phyloP scores from a whole-genome alignment of 2,888 invertebrate species.

The Phaedon cochleariae region DNA sequence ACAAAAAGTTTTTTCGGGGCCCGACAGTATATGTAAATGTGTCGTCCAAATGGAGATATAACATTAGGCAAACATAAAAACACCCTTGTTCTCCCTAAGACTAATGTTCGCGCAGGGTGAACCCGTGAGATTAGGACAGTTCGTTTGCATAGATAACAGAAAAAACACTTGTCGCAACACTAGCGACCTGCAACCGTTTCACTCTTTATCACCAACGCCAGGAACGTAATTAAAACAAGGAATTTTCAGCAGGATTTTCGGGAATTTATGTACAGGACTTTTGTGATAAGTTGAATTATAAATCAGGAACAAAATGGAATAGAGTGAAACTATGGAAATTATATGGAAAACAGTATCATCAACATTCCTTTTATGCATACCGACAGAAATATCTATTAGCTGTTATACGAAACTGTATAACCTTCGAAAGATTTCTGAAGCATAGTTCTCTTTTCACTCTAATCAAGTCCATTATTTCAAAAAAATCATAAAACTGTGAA shows the following conservation, averaged over 20 bases:
- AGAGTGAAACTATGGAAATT: too few relatives aligned
- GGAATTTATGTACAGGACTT: slow-evolving; percentile 20
- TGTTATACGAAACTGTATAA: too few relatives aligned
- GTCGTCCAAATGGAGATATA: slow-evolving; percentile 42
- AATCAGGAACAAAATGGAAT: neutral
- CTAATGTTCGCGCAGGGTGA: slow-evolving; percentile 51
- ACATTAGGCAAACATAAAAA: slow-evolving; percentile 45
- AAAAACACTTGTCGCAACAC: slow-evolving; percentile 61
- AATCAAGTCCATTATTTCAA: too few relatives aligned
- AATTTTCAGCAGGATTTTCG: slow-evolving; percentile 31
- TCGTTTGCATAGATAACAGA: slow-evolving; percentile 59
- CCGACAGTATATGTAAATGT: slow-evolving; percentile 37
- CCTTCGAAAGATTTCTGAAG: too few relatives aligned
- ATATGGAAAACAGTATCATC: too few relatives aligned
- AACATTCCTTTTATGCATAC: too few relatives aligned
- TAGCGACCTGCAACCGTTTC: slow-evolving; percentile 58
- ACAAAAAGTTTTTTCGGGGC: slow-evolving; percentile 30
- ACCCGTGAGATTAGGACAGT: slow-evolving; percentile 57
- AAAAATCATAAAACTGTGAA: too few relatives aligned
- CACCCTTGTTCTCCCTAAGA: slow-evolving; percentile 44
- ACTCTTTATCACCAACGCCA: slow-evolving; percentile 52
- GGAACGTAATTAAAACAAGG: slow-evolving; percentile 55
- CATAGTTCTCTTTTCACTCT: too few relatives aligned
- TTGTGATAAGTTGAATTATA: neutral
- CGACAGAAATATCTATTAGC: too few relatives aligned